Evolutionary conservation across 2,888 invertebrate species (phyloP).

Genomic region (Zelleria hepariella): DNA sequence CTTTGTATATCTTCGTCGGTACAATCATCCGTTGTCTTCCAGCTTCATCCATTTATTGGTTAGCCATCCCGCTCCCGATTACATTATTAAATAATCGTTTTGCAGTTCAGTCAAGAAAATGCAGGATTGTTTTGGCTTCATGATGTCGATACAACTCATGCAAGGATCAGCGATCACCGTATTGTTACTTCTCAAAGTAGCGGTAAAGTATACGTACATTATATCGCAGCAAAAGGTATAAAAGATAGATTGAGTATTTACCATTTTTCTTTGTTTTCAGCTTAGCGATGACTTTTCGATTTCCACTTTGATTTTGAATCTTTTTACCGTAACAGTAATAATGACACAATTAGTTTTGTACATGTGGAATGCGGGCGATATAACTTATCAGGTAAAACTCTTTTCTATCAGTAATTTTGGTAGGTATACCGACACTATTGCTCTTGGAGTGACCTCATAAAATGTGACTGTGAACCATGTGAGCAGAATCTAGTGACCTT

Average conservation of each 20-base stretch:
- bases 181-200: neutral
- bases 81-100: neutral
- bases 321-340: neutral
- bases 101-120: neutral
- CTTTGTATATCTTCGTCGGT: no score
- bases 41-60: no score
- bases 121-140: slow-evolving; percentile 1
- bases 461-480: no score
- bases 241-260: no score
- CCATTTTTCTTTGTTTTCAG: neutral
- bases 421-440: no score
- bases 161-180: neutral
- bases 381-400: slow-evolving; percentile 9
- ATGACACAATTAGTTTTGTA: slow-evolving; percentile 4
- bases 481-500: no score
- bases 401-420: no score
- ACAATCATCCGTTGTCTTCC: no score
- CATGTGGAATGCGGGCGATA: slow-evolving; percentile 9
- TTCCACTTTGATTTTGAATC: neutral
- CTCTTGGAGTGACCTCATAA: no score
- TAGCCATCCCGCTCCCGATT: neutral
- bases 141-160: slow-evolving; percentile 1
- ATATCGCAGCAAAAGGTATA: neutral
- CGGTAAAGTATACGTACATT: neutral
- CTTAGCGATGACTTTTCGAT: neutral